Evolutionary conservation across 2,113 vertebrate genomes (phyloP).

Genomic region (Megaceryle torquata): DNA sequence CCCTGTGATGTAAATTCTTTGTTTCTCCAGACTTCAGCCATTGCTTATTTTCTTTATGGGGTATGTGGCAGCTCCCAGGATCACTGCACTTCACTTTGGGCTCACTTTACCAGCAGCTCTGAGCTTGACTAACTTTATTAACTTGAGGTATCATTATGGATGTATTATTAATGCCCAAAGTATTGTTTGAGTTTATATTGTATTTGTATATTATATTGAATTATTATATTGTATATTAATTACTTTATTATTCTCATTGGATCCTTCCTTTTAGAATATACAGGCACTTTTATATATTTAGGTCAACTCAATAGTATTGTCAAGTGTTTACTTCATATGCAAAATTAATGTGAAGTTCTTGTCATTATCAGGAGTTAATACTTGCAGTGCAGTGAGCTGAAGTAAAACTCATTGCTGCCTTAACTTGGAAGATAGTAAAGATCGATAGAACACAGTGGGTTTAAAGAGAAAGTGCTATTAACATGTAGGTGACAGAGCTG

Average conservation of each 20-base stretch:
- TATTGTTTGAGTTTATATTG: neutral
- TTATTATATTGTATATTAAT: neutral
- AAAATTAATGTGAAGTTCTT: neutral
- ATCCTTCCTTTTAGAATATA: neutral
- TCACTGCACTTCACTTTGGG: neutral
- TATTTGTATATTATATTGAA: neutral
- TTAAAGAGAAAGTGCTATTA: constrained; percentile 13
- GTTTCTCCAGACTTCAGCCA: neutral
- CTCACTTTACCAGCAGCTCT: neutral
- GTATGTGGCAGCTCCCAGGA: neutral
- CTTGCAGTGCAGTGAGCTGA: neutral
- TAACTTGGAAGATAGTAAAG: neutral
- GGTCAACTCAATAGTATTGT: neutral
- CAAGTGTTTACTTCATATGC: neutral
- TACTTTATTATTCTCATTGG: neutral
- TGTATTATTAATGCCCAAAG: neutral
- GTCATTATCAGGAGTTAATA: constrained; percentile 10
- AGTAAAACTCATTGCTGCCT: neutral
- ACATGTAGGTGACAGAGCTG: neutral
- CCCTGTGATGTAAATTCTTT: neutral
- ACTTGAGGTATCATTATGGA: neutral
- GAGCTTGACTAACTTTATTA: neutral
- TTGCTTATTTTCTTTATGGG: neutral
- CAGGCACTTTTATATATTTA: neutral
- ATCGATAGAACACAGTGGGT: neutral